These are phyloP conservation scores for Chascanopsetta lugubris DNA, from an alignment of 2,113 vertebrate genomes.

Conservation along the genomic window DNA sequence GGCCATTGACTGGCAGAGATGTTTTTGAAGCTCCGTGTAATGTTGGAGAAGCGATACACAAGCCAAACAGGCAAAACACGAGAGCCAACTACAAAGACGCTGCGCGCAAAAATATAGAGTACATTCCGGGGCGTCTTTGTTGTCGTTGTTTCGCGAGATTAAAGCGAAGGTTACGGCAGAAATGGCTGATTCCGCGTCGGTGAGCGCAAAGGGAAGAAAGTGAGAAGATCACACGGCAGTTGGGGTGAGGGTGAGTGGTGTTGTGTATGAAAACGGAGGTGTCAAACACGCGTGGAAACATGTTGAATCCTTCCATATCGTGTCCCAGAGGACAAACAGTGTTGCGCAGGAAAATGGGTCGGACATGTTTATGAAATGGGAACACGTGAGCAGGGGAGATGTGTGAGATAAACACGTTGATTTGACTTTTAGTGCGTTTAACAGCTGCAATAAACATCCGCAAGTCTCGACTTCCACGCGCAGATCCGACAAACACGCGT, in stretches of 20 bases:
- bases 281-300: slow-evolving; percentile 38
- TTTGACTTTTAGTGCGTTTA: not conserved
- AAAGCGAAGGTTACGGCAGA: slow-evolving; percentile 26
- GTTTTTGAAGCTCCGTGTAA: slow-evolving; percentile 37
- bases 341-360: slow-evolving; percentile 13
- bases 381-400: not conserved
- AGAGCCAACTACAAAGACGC: slow-evolving; percentile 21
- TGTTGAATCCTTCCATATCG: slow-evolving; percentile 27
- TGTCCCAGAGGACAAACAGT: slow-evolving; percentile 30
- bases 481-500: not conserved
- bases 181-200: slow-evolving; percentile 22
- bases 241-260: slow-evolving; percentile 12
- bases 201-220: slow-evolving; percentile 20
- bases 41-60: slow-evolving; percentile 12
- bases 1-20: slow-evolving; percentile 31
- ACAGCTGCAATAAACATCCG: not conserved
- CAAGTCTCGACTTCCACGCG: not conserved
- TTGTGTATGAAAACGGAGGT: slow-evolving; percentile 20
- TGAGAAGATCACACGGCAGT: slow-evolving; percentile 33
- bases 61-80: slow-evolving; percentile 24
- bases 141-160: slow-evolving; percentile 31
- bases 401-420: not conserved
- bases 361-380: slow-evolving; percentile 15
- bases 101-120: slow-evolving; percentile 18
- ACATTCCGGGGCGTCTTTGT: slow-evolving; percentile 24